Evolutionary conservation across 2,113 vertebrate species (phyloP), one percentile per base, ranked within the genome.

Genomic region (Bettongia penicillata): DNA sequence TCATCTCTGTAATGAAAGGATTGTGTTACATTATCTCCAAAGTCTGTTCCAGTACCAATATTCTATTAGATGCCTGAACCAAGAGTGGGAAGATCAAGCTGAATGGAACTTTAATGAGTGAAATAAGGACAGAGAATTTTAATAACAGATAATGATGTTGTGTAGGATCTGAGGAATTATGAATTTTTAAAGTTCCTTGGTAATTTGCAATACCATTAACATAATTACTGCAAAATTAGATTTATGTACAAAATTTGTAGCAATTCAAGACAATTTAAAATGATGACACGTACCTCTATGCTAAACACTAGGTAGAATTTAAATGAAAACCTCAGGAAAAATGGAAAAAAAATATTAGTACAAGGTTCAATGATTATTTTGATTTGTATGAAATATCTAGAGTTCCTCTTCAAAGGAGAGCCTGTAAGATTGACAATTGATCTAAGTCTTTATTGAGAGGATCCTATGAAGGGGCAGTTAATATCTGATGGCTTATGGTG

Each of bases 191-290:
- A 90, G 24, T 90, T 90, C 47, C 28, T 50, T 50, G 89, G 48
- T 50, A 90, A 50, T 90, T 48, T 90, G 24, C 89, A 48, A 50
- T 90, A 25, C 89, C 24, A 90, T 90, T 48, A 50, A 84, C 68
- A 84, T 84, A 84, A 90, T 90, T 90, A 90, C 47, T 90, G 24
- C 47, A 50, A 90, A 90, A 90, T 90, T 90, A 90, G 89, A 90
- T 90, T 90, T 90, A 90, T 90, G 89, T 28, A 25, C 47, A 48
- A 50, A 90, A 50, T 48, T 90, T 50, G 25, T 28, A 90, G 89
- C 23, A 90, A 90, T 90, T 90, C 43, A 28, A 90, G 89, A 50
- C 48, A 90, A 90, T 90, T 90, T 28, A 90, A 90, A 50, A 50
- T 22, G 9, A 90, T 90, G 50, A 90, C 0, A 1, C 50, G 24